phyloP scores from a whole-genome alignment of 2,888 invertebrate species.

The Gari tellinella region DNA sequence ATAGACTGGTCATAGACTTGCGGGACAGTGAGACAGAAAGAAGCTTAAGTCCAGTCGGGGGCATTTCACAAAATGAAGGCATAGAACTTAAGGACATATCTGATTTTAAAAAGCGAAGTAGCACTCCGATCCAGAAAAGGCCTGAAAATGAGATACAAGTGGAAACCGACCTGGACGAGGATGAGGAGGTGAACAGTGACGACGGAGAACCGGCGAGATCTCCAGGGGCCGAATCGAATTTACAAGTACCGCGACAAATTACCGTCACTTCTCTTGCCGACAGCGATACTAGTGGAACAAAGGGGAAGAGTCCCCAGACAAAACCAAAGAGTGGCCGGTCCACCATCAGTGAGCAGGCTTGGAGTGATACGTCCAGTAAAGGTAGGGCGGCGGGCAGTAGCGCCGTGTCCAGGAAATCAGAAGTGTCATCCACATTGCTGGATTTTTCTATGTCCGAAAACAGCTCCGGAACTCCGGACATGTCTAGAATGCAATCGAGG shows the following conservation, averaged over 20 bases:
- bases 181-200: too few species aligned
- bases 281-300: too few species aligned
- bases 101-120: background rate
- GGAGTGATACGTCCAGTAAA: too few species aligned
- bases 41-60: slow-evolving; percentile 38
- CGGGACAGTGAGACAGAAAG: slow-evolving; percentile 12
- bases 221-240: too few species aligned
- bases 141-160: slow-evolving; percentile 11
- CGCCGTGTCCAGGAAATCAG: too few species aligned
- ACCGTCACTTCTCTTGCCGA: too few species aligned
- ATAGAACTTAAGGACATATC: slow-evolving; percentile 41
- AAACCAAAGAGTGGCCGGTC: too few species aligned
- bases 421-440: background rate
- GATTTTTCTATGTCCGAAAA: slow-evolving; percentile 18
- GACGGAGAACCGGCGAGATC: too few species aligned
- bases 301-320: too few species aligned
- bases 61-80: slow-evolving; percentile 13
- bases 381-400: too few species aligned
- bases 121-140: background rate
- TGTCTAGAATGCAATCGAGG: slow-evolving; percentile 6
- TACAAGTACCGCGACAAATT: too few species aligned
- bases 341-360: too few species aligned
- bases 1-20: slow-evolving; percentile 8
- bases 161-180: background rate
- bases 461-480: slow-evolving; percentile 13